Base-by-base conservation (phyloP, 2,113 vertebrate species). In the Tetrao urogallus region DNA sequence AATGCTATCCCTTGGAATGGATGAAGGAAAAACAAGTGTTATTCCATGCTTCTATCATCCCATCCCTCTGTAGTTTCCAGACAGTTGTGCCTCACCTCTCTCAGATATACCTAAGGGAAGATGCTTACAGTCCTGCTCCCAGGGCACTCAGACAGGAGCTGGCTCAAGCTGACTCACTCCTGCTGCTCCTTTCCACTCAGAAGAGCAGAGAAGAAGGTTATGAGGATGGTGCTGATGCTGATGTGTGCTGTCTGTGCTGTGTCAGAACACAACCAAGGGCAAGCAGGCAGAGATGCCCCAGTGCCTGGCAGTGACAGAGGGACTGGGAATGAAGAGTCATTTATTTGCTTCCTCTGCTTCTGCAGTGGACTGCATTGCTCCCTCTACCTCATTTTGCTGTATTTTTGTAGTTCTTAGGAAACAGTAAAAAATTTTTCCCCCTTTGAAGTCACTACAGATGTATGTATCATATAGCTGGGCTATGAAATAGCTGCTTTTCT, bases 401-500 rank as follows among this genome's bases (percentile, higher is more conserved):
- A 43, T 18, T 28, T 67, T 28, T 36, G 2, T 70, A 6, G 85
- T 89, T 88, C 82, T 52, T 88, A 32, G 66, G 61, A 64, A 27
- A n/a, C 43, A 1, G 28, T 34, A 75, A 45, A 14, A 78, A 30
- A 47, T 32, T n/a, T 72, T 42, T 1, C 1, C 19, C 6, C 6
- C 20, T 28, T 27, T 52, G 28, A 85, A 69, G 10, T 67, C 40
- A 67, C 32, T 63, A 45, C 82, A 60, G 8, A 4, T 66, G 1
- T 83, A 72, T 27, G 27, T 45, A 57, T 0, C 1, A 25, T 32
- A 71, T 38, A 90, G 34, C 27, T 78, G 70, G 28, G 32, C 72
- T 85, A n/a, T 40, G 27, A 52, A 85, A 76, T 48, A 88, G 20
- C 18, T 87, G 32, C 4, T 89, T 87, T 89, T 65, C 82, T 72